Evolutionary conservation across 2,888 invertebrate genomes (phyloP).

Genomic region (Nyleta sp.): DNA sequence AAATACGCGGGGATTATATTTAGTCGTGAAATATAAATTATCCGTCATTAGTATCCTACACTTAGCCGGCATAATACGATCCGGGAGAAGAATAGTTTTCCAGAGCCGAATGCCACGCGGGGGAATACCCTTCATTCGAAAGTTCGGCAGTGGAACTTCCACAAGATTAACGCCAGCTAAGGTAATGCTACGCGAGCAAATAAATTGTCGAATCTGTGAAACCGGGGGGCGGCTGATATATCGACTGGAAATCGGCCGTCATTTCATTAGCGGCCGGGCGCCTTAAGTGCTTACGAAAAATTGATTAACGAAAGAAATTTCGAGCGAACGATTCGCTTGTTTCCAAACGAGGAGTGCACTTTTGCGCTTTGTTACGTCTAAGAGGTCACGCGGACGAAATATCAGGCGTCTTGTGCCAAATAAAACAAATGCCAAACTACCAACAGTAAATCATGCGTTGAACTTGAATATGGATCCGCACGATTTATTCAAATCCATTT

Average conservation of each 20-base stretch:
- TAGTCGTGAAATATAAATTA: constrained; percentile 25
- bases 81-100: constrained; percentile 43
- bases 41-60: constrained; percentile 30
- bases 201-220: constrained; percentile 61
- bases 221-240: constrained; percentile 47
- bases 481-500: too few relatives aligned
- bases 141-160: constrained; percentile 48
- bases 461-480: too few relatives aligned
- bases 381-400: too few relatives aligned
- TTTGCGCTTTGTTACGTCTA: too few relatives aligned
- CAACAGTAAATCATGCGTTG: too few relatives aligned
- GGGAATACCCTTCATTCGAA: constrained; percentile 12
- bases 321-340: too few relatives aligned
- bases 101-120: constrained; percentile 32
- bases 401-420: too few relatives aligned
- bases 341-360: too few relatives aligned
- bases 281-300: constrained; percentile 10
- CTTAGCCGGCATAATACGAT: constrained; percentile 42
- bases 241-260: constrained; percentile 45
- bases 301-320: not conserved
- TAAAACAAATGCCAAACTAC: too few relatives aligned
- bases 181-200: constrained; percentile 54
- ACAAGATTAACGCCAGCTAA: constrained; percentile 54
- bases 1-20: constrained; percentile 14
- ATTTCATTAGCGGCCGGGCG: constrained; percentile 29